Conservation (phyloP, 2,113 vertebrate species). For the Pteronura brasiliensis region DNA sequence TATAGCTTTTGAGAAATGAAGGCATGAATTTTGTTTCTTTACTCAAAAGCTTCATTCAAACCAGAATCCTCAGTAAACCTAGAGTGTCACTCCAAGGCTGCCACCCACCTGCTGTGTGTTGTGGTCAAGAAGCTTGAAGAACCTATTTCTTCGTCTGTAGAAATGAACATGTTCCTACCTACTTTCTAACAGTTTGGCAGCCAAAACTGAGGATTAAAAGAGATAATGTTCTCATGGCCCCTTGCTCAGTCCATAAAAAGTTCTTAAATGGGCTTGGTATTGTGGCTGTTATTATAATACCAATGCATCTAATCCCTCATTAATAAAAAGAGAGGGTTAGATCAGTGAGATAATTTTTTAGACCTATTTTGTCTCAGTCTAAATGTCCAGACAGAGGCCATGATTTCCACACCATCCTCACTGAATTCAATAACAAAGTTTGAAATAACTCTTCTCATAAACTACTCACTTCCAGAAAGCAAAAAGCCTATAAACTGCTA, state of each 20-base stretch:
- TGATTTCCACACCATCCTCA: not conserved
- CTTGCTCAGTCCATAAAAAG: not conserved
- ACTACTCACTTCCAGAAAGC: not conserved
- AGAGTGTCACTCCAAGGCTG: not conserved
- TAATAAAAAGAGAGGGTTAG: not conserved
- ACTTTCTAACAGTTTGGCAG: not conserved
- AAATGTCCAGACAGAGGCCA: not conserved
- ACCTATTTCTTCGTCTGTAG: not conserved
- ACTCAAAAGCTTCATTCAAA: not conserved
- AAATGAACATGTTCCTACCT: not conserved
- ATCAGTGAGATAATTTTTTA: not conserved
- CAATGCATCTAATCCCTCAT: not conserved
- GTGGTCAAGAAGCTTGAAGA: not conserved
- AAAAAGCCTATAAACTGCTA: not conserved
- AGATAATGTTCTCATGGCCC: not conserved
- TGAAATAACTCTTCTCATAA: not conserved
- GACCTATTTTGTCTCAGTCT: not conserved
- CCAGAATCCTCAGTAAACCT: not conserved
- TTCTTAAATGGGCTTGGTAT: not conserved
- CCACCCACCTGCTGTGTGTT: not conserved
- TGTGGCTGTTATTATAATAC: not conserved
- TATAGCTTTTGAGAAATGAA: not conserved
- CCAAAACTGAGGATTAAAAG: not conserved
- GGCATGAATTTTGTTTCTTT: not conserved
- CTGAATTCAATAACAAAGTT: not conserved